Evolutionary conservation across 1,140 invertebrate genomes (phyloP).

Genomic region (Diorhabda sublineata): DNA sequence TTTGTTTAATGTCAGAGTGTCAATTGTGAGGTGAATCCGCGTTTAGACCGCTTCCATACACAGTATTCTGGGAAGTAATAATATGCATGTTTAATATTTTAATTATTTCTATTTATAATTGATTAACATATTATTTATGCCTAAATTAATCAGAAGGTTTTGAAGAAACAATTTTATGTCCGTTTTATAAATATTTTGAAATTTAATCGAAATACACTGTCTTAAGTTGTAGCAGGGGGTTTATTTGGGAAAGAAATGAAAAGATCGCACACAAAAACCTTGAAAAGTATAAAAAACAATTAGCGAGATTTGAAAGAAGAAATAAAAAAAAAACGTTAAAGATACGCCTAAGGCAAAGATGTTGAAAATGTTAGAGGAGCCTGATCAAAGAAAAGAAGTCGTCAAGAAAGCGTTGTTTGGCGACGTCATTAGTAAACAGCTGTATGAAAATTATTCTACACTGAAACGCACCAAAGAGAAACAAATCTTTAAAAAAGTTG

Average conservation of each 20-base stretch:
- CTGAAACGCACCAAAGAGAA: not conserved
- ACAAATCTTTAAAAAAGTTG: too few species aligned
- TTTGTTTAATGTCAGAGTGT: too few species aligned
- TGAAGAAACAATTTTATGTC: too few species aligned
- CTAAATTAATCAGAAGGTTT: too few species aligned
- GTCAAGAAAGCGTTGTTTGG: constrained; percentile 12
- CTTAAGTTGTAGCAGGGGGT: not conserved
- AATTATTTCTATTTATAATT: too few species aligned
- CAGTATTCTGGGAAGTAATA: too few species aligned
- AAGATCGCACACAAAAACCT: constrained; percentile 4
- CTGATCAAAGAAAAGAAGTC: constrained; percentile 8
- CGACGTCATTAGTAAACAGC: constrained; percentile 7
- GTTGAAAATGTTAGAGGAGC: constrained; percentile 10
- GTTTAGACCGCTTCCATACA: too few species aligned
- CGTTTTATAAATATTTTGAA: too few species aligned
- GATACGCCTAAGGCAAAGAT: constrained; percentile 8
- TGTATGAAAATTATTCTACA: not conserved
- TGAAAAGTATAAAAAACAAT: constrained; percentile 6
- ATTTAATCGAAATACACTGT: too few species aligned
- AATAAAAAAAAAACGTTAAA: constrained; percentile 10
- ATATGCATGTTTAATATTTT: too few species aligned
- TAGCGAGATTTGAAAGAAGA: constrained; percentile 13
- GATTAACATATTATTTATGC: too few species aligned
- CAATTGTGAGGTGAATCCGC: too few species aligned
- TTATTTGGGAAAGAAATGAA: constrained; percentile 10